Evolutionary conservation across 2,888 invertebrate species (phyloP).

Genomic region (Caenorhabditis plicata): DNA sequence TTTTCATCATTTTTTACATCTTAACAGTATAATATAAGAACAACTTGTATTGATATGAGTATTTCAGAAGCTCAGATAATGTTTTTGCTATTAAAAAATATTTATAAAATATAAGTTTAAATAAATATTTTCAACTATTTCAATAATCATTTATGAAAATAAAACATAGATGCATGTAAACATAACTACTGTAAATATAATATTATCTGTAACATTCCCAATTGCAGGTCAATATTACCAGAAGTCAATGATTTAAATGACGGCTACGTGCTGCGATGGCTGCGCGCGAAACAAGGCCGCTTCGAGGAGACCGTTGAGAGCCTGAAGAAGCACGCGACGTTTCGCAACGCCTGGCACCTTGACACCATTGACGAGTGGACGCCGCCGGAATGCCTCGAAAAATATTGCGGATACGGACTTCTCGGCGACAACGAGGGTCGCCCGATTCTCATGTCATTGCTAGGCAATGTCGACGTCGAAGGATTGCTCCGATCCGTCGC

Average conservation of each 20-base stretch:
- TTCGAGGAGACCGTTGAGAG: slow-evolving; percentile 61
- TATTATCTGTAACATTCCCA: too few relatives aligned
- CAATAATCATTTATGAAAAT: too few relatives aligned
- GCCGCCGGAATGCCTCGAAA: slow-evolving; percentile 65
- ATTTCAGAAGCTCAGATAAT: too few relatives aligned
- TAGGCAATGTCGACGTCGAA: slow-evolving; percentile 65
- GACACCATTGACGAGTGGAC: slow-evolving; percentile 61
- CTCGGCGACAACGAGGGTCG: slow-evolving; percentile 62
- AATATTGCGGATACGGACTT: slow-evolving; percentile 65
- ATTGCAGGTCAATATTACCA: slow-evolving; percentile 46
- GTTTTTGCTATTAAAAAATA: too few relatives aligned
- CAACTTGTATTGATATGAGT: too few relatives aligned
- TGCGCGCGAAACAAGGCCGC: slow-evolving; percentile 26
- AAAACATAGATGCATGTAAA: too few relatives aligned
- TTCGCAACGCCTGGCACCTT: slow-evolving; percentile 63
- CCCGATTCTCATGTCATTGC: slow-evolving; percentile 64
- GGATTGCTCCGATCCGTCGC: slow-evolving; percentile 63
- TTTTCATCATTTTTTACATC: too few relatives aligned
- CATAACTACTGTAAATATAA: too few relatives aligned
- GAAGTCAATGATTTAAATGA: slow-evolving; percentile 37
- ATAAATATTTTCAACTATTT: too few relatives aligned
- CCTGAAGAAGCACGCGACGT: slow-evolving; percentile 59
- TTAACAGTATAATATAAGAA: too few relatives aligned
- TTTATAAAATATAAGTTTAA: too few relatives aligned
- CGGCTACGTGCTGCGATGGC: slow-evolving; percentile 49